Evolutionary conservation across 2,113 vertebrate genomes (phyloP), one percentile per base, ranked within the genome.

Genomic region (Rana temporaria): DNA sequence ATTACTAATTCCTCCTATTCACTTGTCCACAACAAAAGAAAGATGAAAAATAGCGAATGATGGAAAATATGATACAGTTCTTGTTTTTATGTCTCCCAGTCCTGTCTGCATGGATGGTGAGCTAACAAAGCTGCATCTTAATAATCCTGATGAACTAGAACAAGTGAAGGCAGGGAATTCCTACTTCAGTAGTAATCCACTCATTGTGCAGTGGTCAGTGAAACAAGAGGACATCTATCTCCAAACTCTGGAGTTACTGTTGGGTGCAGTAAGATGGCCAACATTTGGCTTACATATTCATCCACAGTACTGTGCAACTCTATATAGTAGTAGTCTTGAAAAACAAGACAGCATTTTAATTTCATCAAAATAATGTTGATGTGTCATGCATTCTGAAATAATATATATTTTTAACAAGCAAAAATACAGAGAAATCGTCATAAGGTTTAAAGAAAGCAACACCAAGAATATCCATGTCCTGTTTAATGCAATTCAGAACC

Each of bases 91-190:
- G 15, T 53, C 55, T 74, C 24, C 71, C 34, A 57, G 67, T 67
- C 63, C 64, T 17, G 24, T 59, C 53, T 19, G 19, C 32, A 11
- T 59, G 19, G 53, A 79, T 68, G 52, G 48, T 17, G 77, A 79
- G 48, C 87, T 87, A 86, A 86, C 85, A 34, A 87, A 89, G 87
- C 87, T 88, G 86, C 86, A 53, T 87, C 17, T 66, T 87, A 87
- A 88, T 87, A 89, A 87, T 88, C 88, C 89, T 42, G 0, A 88
- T 89, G 88, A 89, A 89, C 87, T 88, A 87, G 89, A 86, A 85
- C 88, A 86, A 89, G 88, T 89, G 89, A 86, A 87, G 88, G 88
- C 32, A 78, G 65, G 53, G 68, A 53, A 68, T 42, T 68, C 57
- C 26, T 78, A 55, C 30, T 67, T 24, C 24, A 65, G 48, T 71